These are phyloP conservation scores for Listronotus oregonensis DNA, from an alignment of 1,140 invertebrate species.

Conservation along the genomic window DNA sequence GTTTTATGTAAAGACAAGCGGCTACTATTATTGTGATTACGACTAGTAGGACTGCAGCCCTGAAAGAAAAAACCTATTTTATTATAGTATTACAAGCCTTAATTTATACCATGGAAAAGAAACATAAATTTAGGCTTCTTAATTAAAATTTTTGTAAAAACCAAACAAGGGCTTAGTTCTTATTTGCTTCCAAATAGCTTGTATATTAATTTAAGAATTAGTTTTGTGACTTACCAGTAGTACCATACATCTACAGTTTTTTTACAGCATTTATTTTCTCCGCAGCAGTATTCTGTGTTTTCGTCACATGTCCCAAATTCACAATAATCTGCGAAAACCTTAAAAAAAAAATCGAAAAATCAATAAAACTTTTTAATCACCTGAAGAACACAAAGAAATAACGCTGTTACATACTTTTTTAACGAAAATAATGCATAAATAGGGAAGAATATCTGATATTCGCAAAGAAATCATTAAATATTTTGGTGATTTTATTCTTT, in stretches of 20 bases:
- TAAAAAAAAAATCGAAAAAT: neutral
- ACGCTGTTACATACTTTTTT: neutral
- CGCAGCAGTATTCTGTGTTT: constrained; percentile 30
- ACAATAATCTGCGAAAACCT: constrained; percentile 31
- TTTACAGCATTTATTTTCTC: constrained; percentile 35
- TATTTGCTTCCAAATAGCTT: neutral
- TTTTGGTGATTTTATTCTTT: too few relatives aligned
- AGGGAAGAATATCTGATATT: neutral
- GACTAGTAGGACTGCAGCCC: constrained; percentile 27
- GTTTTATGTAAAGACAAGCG: constrained; percentile 24
- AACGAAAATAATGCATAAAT: constrained; percentile 3
- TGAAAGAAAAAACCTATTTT: too few relatives aligned
- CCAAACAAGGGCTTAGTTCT: too few relatives aligned
- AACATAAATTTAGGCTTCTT: neutral
- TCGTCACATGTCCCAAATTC: constrained; percentile 33
- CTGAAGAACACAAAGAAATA: neutral
- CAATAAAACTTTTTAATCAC: neutral
- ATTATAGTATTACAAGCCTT: too few relatives aligned
- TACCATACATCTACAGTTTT: constrained; percentile 34
- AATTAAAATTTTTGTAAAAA: neutral
- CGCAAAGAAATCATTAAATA: constrained; percentile 5
- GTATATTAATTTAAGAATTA: neutral
- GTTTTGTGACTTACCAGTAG: constrained; percentile 25
- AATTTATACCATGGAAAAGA: neutral
- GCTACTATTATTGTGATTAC: constrained; percentile 20